Conservation (phyloP, 2,888 invertebrate genomes). For the Acanthacorydalis orientalis region DNA sequence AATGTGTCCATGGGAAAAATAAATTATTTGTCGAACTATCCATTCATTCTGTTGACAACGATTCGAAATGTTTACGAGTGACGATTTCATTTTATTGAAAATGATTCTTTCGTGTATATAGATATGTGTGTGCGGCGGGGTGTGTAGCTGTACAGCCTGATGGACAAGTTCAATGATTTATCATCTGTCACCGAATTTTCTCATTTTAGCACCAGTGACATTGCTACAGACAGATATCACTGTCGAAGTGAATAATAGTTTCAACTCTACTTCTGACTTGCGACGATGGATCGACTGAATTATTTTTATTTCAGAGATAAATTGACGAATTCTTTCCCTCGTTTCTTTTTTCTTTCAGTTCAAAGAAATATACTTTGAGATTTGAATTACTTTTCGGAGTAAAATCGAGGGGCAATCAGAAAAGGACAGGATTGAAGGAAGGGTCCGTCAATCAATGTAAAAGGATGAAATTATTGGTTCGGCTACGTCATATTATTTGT, state of each 20-base stretch:
- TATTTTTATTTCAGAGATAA: neutral
- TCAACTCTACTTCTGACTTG: neutral
- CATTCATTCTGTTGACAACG: too few species aligned
- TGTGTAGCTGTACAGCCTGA: neutral
- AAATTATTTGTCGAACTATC: too few species aligned
- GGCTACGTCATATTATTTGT: too few species aligned
- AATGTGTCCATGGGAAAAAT: too few species aligned
- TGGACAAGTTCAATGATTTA: conserved; percentile 1
- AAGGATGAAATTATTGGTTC: too few species aligned
- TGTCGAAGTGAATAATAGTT: conserved; percentile 1
- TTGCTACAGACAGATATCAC: neutral
- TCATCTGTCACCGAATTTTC: conserved; percentile 2
- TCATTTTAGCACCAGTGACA: neutral
- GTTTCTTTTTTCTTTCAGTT: neutral
- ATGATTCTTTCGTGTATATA: neutral
- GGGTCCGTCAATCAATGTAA: too few species aligned
- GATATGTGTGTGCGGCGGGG: neutral
- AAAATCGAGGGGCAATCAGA: too few species aligned
- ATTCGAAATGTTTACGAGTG: neutral
- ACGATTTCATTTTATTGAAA: neutral
- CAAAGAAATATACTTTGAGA: too few species aligned
- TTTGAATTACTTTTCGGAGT: too few species aligned
- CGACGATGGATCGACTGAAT: neutral
- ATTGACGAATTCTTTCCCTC: neutral
- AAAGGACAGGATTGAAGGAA: too few species aligned